Evolutionary conservation across 30 jellyfish, hydroid and myxozoan genomes (phyloP).

Genomic region (Aurelia coerulea): DNA sequence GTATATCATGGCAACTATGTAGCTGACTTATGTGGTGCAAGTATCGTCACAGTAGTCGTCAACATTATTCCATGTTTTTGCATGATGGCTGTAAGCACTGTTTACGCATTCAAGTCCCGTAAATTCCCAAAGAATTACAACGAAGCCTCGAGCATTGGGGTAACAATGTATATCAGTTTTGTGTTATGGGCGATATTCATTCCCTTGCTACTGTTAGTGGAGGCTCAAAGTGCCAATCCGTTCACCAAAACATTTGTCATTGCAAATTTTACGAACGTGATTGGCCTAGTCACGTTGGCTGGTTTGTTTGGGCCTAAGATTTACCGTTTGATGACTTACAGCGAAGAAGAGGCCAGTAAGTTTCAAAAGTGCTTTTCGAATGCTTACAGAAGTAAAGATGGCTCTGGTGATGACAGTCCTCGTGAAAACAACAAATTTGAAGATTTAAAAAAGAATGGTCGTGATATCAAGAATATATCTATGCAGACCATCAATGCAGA

Average conservation of each 20-base stretch:
- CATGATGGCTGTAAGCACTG: slow-evolving; percentile 73
- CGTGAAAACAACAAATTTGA: too few species aligned
- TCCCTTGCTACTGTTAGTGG: slow-evolving; percentile 10
- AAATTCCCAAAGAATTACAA: slow-evolving; percentile 89
- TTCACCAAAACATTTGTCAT: slow-evolving; percentile 20
- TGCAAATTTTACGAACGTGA: slow-evolving; percentile 45
- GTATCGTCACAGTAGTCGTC: slow-evolving; percentile 23
- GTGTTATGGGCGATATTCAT: slow-evolving; percentile 72
- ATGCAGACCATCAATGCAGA: too few species aligned
- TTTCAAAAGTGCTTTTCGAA: too few species aligned
- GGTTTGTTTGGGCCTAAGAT: slow-evolving; percentile 71
- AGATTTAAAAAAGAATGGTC: too few species aligned
- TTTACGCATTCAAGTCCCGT: slow-evolving; percentile 88
- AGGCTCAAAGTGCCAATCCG: slow-evolving; percentile 20
- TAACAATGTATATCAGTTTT: slow-evolving; percentile 85
- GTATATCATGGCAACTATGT: slow-evolving; percentile 56
- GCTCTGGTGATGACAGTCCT: too few species aligned
- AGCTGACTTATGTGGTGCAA: slow-evolving; percentile 42
- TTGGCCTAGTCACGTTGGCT: slow-evolving; percentile 38
- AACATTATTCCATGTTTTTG: slow-evolving; percentile 72
- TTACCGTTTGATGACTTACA: slow-evolving; percentile 3
- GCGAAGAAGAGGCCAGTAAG: too few species aligned
- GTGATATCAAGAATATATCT: too few species aligned
- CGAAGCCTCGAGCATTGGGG: slow-evolving; percentile 83
- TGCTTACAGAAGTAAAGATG: too few species aligned